phyloP scores from a whole-genome alignment of 2,113 vertebrate species.

The Cyprinodon variegatus region DNA sequence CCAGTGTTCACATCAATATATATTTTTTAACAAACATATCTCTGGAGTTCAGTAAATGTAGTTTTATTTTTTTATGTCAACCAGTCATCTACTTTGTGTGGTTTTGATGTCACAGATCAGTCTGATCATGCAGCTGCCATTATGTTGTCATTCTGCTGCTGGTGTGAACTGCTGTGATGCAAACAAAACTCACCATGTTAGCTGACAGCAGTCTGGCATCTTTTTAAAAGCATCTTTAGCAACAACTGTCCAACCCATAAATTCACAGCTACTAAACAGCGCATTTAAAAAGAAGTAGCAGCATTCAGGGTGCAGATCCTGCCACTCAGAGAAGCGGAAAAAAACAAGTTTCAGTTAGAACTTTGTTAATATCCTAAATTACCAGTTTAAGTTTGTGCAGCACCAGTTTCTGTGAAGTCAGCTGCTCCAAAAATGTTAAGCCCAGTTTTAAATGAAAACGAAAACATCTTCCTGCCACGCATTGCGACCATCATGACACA shows the following conservation, averaged over 20 bases:
- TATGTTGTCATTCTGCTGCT: too few relatives aligned
- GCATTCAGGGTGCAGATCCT: slow-evolving; percentile 32
- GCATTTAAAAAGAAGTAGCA: slow-evolving; percentile 16
- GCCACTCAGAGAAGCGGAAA: slow-evolving; percentile 30
- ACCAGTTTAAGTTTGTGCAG: background rate
- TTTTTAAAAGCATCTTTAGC: background rate
- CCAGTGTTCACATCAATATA: too few relatives aligned
- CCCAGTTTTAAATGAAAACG: slow-evolving; percentile 35
- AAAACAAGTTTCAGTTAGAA: slow-evolving; percentile 1
- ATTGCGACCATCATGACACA: slow-evolving; percentile 44
- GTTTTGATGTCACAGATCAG: background rate
- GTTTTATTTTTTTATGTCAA: too few relatives aligned
- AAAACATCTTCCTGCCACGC: slow-evolving; percentile 35
- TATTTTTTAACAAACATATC: too few relatives aligned
- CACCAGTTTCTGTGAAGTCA: slow-evolving; percentile 11
- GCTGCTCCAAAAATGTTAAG: slow-evolving; percentile 12
- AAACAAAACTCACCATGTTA: background rate
- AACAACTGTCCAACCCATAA: background rate
- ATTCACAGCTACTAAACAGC: slow-evolving; percentile 9
- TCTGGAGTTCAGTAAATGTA: too few relatives aligned
- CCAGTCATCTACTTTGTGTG: background rate
- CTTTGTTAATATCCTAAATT: background rate
- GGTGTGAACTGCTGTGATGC: background rate
- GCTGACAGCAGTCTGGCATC: background rate
- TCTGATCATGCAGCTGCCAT: too few relatives aligned